Percentiles rank a stretch among this genome's conserved stretches.
These are phyloP conservation scores for Drosophila kohkoa DNA, from an alignment of 1,140 invertebrate species.

Conservation along the genomic window DNA sequence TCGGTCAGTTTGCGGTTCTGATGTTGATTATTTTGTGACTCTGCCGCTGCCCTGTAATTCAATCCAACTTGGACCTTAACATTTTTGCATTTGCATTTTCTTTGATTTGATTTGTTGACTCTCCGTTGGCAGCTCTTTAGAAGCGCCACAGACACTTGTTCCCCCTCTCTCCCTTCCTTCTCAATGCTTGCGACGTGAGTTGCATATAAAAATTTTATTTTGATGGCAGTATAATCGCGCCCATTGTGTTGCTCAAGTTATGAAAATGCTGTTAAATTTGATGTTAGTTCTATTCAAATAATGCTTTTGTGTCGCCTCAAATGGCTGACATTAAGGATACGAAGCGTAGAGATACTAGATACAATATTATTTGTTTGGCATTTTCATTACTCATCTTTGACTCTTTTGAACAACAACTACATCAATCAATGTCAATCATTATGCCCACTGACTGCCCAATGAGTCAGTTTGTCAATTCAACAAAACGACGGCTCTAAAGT, in stretches of 20 bases:
- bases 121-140: slow-evolving; percentile 16
- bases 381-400: slow-evolving; percentile 31
- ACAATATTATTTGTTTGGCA: not conserved
- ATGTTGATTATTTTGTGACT: slow-evolving; percentile 55
- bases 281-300: slow-evolving; percentile 21
- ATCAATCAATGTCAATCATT: slow-evolving; percentile 38
- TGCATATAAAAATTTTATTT: slow-evolving; percentile 22
- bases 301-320: slow-evolving; percentile 14
- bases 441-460: slow-evolving; percentile 15
- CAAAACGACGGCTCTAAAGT: slow-evolving; percentile 1
- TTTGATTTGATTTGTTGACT: slow-evolving; percentile 48
- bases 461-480: slow-evolving; percentile 5
- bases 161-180: not conserved
- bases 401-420: slow-evolving; percentile 2
- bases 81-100: slow-evolving; percentile 40
- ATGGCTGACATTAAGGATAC: slow-evolving; percentile 24
- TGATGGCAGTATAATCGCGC: slow-evolving; percentile 8
- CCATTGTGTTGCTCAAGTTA: slow-evolving; percentile 17
- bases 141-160: slow-evolving; percentile 29
- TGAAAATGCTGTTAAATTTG: slow-evolving; percentile 50
- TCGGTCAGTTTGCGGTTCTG: slow-evolving; percentile 50
- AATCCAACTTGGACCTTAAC: slow-evolving; percentile 21
- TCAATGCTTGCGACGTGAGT: slow-evolving; percentile 32
- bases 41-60: slow-evolving; percentile 25
- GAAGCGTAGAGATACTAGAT: not conserved